Percentiles rank a stretch among this genome's conserved stretches.
phyloP scores from a whole-genome alignment of 2,888 invertebrate species.

The Panopea generosa region DNA sequence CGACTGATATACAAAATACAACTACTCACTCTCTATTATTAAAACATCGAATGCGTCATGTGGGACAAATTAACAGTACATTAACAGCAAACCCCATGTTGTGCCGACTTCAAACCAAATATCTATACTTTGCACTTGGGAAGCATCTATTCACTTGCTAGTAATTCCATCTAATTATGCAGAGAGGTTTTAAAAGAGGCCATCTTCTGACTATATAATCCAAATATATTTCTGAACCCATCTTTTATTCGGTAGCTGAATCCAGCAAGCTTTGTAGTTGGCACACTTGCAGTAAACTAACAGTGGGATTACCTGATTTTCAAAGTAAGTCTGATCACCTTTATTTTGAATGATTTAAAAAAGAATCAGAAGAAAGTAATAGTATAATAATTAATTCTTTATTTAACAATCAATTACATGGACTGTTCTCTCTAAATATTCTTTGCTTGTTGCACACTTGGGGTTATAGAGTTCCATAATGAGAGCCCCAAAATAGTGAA shows the following conservation, averaged over 20 bases:
- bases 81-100: constrained; percentile 35
- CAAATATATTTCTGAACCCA: constrained; percentile 1
- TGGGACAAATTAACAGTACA: constrained; percentile 43
- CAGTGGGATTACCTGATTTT: no score
- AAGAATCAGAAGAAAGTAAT: no score
- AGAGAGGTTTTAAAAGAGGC: not conserved
- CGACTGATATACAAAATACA: no score
- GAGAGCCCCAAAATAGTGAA: no score
- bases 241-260: constrained; percentile 1
- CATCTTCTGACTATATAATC: not conserved
- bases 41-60: not conserved
- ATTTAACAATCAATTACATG: no score
- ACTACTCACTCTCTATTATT: no score
- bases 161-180: constrained; percentile 1
- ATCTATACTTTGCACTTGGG: not conserved
- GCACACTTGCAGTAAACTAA: not conserved
- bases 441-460: no score
- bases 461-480: no score
- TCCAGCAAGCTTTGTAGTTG: not conserved
- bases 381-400: no score
- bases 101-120: constrained; percentile 39
- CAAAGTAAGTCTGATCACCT: no score
- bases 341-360: no score
- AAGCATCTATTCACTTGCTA: constrained; percentile 30
- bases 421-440: no score